A percentile compares a stretch with the other conserved stretches of the same genome.
These are phyloP conservation scores for Cataglyphis cursor DNA, from an alignment of 2,888 invertebrate genomes.

Conservation along the genomic window DNA sequence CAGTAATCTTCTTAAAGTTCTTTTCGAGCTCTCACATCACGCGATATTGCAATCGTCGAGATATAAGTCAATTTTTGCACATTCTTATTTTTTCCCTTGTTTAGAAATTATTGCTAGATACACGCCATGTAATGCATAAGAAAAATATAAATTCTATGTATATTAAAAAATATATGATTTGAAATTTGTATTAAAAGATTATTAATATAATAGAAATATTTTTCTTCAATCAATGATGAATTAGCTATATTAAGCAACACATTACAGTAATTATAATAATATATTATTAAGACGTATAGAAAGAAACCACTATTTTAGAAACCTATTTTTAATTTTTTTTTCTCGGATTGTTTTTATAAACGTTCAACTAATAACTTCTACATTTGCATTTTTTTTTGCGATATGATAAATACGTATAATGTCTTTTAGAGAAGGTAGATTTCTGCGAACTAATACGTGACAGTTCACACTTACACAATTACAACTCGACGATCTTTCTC, in stretches of 20 bases:
- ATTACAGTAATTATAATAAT: background rate
- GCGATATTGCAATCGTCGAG: conserved; percentile 33
- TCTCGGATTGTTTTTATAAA: background rate
- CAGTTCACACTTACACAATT: background rate
- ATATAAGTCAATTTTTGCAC: conserved; percentile 32
- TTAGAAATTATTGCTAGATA: background rate
- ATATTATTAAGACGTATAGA: background rate
- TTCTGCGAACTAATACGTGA: background rate
- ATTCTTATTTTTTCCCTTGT: background rate
- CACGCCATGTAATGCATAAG: background rate
- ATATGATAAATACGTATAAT: background rate
- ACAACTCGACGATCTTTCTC: conserved; percentile 15
- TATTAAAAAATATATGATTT: background rate
- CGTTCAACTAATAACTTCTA: background rate
- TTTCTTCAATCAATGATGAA: background rate
- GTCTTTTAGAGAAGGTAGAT: background rate
- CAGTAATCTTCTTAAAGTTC: conserved; percentile 29
- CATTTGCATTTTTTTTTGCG: background rate
- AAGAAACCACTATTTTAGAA: background rate
- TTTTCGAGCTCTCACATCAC: conserved; percentile 42
- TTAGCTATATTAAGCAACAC: background rate
- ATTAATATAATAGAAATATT: background rate
- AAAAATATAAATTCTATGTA: background rate
- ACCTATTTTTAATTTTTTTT: background rate
- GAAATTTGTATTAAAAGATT: background rate